Percentiles rank a stretch among this genome's conserved stretches.
Evolutionary conservation across 2,113 vertebrate genomes (phyloP).

Genomic region (Lepidothrix coronata): DNA sequence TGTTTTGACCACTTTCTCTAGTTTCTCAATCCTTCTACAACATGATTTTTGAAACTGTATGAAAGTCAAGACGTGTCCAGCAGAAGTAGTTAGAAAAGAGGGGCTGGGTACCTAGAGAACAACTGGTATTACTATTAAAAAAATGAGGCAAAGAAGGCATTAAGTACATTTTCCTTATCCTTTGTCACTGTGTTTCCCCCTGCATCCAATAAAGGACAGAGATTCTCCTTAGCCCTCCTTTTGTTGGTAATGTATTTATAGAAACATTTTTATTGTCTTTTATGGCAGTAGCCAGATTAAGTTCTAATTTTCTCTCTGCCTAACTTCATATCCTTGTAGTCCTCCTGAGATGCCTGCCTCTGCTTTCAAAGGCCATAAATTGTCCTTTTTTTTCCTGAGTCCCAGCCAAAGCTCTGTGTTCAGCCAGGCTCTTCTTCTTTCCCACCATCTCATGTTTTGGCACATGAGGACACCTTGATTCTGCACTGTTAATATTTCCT

Average conservation of each 20-base stretch:
- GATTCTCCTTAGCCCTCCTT: not conserved
- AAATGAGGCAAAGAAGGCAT: not conserved
- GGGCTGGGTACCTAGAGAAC: not conserved
- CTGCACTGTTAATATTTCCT: too few species aligned
- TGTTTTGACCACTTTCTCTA: not conserved
- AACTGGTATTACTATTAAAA: not conserved
- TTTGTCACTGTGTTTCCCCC: not conserved
- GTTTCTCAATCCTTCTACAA: not conserved
- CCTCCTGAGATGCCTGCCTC: not conserved
- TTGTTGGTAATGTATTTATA: not conserved
- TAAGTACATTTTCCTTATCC: not conserved
- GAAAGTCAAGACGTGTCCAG: not conserved
- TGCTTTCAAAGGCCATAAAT: not conserved
- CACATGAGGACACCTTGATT: not conserved
- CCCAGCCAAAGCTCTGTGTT: not conserved
- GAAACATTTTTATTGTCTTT: not conserved
- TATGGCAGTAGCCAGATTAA: not conserved
- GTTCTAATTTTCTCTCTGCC: not conserved
- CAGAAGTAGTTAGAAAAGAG: not conserved
- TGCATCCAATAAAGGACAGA: not conserved
- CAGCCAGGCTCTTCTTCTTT: not conserved
- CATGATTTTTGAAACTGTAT: not conserved
- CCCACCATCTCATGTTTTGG: not conserved
- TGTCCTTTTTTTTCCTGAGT: too few species aligned
- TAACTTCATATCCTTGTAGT: not conserved